Conservation (phyloP, 2,113 vertebrate genomes). For the Corythornis cristatus region DNA sequence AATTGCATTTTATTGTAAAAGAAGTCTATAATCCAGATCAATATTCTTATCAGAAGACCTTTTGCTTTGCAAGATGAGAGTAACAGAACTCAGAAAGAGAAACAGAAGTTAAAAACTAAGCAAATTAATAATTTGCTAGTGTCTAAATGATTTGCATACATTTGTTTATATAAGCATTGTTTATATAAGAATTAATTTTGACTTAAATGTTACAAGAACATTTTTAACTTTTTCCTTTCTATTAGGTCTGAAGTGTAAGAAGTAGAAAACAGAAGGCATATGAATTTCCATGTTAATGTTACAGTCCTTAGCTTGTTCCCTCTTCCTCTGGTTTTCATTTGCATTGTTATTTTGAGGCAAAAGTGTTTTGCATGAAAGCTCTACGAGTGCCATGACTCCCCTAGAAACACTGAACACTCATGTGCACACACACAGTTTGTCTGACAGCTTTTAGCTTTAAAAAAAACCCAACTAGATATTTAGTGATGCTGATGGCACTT, state of each 20-base stretch:
- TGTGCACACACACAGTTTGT: not conserved
- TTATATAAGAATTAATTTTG: not conserved
- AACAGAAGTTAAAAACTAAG: not conserved
- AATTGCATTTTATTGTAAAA: not conserved
- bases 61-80: not conserved
- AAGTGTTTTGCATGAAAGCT: not conserved
- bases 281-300: not conserved
- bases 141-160: not conserved
- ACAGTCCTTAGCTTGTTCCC: not conserved
- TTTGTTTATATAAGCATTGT: not conserved
- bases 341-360: not conserved
- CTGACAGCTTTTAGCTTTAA: not conserved
- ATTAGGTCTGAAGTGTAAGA: not conserved
- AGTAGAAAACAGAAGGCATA: not conserved
- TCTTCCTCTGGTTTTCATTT: not conserved
- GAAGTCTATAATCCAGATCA: not conserved
- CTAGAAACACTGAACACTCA: not conserved
- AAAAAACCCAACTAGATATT: not conserved
- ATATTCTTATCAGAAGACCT: not conserved
- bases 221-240: not conserved
- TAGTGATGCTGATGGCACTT: not conserved
- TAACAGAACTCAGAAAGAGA: not conserved
- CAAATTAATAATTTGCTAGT: not conserved
- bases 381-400: not conserved
- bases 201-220: not conserved